Percentiles rank a stretch among this genome's conserved stretches.
phyloP scores from a whole-genome alignment of 2,888 invertebrate species.

The Luperina testacea region DNA sequence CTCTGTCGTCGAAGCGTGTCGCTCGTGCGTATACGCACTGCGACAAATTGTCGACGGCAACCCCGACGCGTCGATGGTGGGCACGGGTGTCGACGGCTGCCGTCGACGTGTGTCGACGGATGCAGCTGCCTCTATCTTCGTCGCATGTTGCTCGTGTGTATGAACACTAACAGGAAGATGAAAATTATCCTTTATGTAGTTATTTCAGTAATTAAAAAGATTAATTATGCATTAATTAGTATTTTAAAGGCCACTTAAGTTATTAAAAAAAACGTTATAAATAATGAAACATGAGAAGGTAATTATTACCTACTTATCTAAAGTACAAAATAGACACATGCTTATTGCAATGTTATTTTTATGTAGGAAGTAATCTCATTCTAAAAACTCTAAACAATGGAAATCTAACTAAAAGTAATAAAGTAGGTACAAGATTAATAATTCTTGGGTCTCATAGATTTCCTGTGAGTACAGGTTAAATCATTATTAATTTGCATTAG shows the following conservation, averaged over 20 bases:
- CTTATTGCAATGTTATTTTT: not conserved
- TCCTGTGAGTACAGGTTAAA: not conserved
- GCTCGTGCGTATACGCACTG: not conserved
- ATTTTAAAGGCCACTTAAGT: slow-evolving; percentile 14
- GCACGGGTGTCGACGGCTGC: no score
- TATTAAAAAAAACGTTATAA: slow-evolving; percentile 33
- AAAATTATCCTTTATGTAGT: slow-evolving; percentile 18
- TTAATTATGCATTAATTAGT: slow-evolving; percentile 33
- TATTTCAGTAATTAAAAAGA: slow-evolving; percentile 31
- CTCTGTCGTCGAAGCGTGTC: not conserved
- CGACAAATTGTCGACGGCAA: no score
- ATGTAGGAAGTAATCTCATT: slow-evolving; percentile 23
- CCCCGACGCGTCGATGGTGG: no score
- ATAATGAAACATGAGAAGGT: slow-evolving; percentile 6
- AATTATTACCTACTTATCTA: slow-evolving; percentile 13
- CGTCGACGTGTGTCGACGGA: no score
- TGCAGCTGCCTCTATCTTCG: no score
- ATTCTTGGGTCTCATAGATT: not conserved
- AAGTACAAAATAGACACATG: not conserved
- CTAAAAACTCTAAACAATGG: slow-evolving; percentile 4
- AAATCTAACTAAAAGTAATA: not conserved
- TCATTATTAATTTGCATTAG: not conserved
- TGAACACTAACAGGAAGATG: slow-evolving; percentile 9
- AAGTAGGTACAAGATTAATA: not conserved
- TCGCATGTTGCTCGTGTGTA: not conserved